A percentile compares a stretch with the other conserved stretches of the same genome.
Evolutionary conservation across 2,797 vertebrate genomes (phyloP).

Genomic region (Notolepis coatsorum): DNA sequence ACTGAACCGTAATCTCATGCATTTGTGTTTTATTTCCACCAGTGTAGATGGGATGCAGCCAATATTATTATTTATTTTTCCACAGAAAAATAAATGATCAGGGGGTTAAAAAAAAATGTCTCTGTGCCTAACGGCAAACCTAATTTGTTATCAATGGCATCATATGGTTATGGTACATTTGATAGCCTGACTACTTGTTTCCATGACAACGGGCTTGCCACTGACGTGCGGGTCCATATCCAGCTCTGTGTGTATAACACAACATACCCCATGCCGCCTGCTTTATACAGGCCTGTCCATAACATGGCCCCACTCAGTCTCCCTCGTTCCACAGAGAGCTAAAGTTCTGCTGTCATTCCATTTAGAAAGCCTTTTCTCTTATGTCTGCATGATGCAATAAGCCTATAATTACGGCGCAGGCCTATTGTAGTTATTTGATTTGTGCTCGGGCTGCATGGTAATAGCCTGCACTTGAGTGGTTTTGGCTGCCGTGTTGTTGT

Average conservation of each 20-base stretch:
- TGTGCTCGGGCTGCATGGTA: constrained; percentile 19
- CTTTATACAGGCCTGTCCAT: constrained; percentile 27
- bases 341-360: neutral
- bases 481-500: constrained; percentile 39
- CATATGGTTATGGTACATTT: constrained; percentile 51
- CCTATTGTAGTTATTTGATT: constrained; percentile 7
- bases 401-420: constrained; percentile 10
- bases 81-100: neutral
- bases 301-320: constrained; percentile 16
- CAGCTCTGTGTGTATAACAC: constrained; percentile 48
- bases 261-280: constrained; percentile 33
- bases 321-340: neutral
- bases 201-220: constrained; percentile 73
- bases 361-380: neutral
- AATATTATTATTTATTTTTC: no score
- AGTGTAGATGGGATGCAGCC: no score
- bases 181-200: constrained; percentile 74
- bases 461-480: constrained; percentile 32
- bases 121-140: constrained; percentile 15
- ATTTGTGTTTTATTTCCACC: no score
- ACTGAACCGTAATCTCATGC: no score
- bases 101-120: no score
- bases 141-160: constrained; percentile 36
- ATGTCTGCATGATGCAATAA: neutral
- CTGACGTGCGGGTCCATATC: constrained; percentile 62